A percentile compares a stretch with the other conserved stretches of the same genome.
Evolutionary conservation across 1,140 invertebrate genomes (phyloP).

Genomic region (Paramacrobiotus metropolitanus): DNA sequence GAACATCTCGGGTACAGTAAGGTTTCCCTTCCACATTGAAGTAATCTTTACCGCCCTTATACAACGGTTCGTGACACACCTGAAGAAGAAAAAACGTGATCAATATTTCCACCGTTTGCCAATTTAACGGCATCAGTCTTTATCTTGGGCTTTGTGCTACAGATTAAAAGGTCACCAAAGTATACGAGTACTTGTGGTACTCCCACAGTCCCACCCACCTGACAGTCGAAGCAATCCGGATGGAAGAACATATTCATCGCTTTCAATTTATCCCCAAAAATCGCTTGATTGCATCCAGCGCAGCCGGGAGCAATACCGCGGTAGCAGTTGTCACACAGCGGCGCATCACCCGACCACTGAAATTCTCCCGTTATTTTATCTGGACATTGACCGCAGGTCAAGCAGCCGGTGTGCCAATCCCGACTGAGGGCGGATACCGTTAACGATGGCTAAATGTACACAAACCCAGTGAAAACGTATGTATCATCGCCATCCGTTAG

Average conservation of each 20-base stretch:
- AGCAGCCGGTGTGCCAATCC: not conserved
- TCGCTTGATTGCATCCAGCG: not conserved
- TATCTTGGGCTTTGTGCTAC: too few relatives aligned
- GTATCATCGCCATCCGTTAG: too few relatives aligned
- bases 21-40: constrained; percentile 2
- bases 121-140: too few relatives aligned
- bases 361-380: not conserved
- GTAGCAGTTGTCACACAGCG: not conserved
- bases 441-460: not conserved
- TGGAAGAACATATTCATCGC: not conserved
- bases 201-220: too few relatives aligned
- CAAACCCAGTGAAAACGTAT: too few relatives aligned
- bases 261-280: not conserved
- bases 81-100: not conserved
- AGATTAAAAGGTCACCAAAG: too few relatives aligned
- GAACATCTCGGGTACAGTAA: not conserved
- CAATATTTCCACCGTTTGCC: too few relatives aligned
- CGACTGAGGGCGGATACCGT: not conserved
- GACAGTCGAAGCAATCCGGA: too few relatives aligned
- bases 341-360: not conserved
- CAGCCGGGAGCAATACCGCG: not conserved
- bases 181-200: too few relatives aligned
- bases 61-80: constrained; percentile 3
- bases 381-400: not conserved
- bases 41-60: not conserved